phyloP scores from a whole-genome alignment of 2,113 vertebrate genomes.

The Istiophorus platypterus region DNA sequence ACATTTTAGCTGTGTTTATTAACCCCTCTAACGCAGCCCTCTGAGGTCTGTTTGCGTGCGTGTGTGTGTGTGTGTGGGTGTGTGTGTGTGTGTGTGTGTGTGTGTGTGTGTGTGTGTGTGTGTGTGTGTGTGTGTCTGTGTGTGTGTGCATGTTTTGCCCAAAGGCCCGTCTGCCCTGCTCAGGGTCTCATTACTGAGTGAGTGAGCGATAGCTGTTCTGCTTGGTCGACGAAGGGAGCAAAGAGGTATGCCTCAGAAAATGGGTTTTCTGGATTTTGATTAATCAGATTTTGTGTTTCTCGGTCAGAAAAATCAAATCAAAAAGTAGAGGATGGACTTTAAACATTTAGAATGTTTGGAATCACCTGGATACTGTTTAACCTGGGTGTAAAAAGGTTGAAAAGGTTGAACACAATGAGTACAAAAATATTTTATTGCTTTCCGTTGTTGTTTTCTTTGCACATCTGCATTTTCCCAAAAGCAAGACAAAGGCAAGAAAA shows the following conservation, averaged over 20 bases:
- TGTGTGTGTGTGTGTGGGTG: constrained; percentile 26
- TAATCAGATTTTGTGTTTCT: constrained; percentile 71
- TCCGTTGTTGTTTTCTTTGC: background rate
- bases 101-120: constrained; percentile 21
- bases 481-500: background rate
- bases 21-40: constrained; percentile 56
- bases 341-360: constrained; percentile 33
- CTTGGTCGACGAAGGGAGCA: constrained; percentile 71
- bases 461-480: background rate
- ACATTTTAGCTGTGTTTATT: constrained; percentile 66
- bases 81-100: constrained; percentile 13
- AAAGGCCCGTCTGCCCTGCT: constrained; percentile 57
- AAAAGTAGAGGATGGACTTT: constrained; percentile 41
- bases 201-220: constrained; percentile 74
- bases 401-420: background rate
- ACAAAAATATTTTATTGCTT: background rate
- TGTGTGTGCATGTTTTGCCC: too few relatives aligned
- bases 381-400: background rate
- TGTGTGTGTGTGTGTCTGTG: constrained; percentile 31
- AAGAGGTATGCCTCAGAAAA: constrained; percentile 72
- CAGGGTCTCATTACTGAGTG: constrained; percentile 74
- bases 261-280: constrained; percentile 74
- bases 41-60: constrained; percentile 18
- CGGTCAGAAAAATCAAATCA: constrained; percentile 48
- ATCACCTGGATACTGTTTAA: background rate